phyloP scores from a whole-genome alignment of 2,888 invertebrate species.

The Tyria jacobaeae region DNA sequence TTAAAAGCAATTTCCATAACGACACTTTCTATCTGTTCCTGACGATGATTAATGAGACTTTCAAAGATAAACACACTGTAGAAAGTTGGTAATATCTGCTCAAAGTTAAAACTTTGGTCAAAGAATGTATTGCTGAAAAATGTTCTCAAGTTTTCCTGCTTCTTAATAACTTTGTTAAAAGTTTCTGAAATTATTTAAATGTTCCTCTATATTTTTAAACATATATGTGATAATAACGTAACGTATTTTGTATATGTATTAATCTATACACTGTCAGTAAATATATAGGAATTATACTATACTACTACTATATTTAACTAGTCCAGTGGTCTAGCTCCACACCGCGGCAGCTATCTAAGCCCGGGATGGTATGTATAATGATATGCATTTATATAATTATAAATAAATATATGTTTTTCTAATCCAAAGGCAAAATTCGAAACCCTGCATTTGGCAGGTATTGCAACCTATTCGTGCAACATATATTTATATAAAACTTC shows the following conservation, averaged over 20 bases:
- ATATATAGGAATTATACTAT: no score
- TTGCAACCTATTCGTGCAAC: no score
- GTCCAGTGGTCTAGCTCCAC: no score
- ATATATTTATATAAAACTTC: no score
- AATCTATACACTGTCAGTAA: background rate
- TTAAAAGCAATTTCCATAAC: constrained; percentile 6
- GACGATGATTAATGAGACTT: constrained; percentile 22
- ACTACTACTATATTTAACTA: no score
- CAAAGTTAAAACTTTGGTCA: constrained; percentile 17
- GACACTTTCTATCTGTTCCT: constrained; percentile 9
- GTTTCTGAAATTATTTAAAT: constrained; percentile 14
- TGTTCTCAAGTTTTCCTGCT: constrained; percentile 15
- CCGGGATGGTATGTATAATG: no score
- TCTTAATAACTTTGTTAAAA: constrained; percentile 22
- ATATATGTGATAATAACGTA: constrained; percentile 3
- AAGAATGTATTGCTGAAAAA: constrained; percentile 23
- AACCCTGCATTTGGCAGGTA: no score
- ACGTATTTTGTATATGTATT: background rate
- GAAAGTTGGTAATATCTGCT: constrained; percentile 18
- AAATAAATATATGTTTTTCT: no score
- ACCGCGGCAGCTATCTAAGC: no score
- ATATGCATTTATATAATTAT: no score
- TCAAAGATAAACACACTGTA: constrained; percentile 19
- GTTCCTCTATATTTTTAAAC: constrained; percentile 8
- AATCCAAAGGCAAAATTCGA: no score